phyloP scores from a whole-genome alignment of 1,140 invertebrate species.

The Diuraphis noxia region DNA sequence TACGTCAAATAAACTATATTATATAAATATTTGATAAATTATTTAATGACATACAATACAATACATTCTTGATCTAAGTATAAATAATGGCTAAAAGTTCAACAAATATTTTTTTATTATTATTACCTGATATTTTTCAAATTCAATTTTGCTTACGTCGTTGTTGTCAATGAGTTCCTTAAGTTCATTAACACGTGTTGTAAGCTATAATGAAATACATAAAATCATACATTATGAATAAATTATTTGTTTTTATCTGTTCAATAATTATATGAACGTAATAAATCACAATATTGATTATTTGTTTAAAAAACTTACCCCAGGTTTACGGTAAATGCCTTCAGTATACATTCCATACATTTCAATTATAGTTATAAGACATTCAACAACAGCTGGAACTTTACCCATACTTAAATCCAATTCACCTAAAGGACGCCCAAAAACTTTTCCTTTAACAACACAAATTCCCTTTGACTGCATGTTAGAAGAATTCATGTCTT shows the following conservation, averaged over 20 bases:
- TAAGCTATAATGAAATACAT: slow-evolving; percentile 58
- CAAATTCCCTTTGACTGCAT: slow-evolving; percentile 58
- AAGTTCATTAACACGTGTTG: slow-evolving; percentile 75
- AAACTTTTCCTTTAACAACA: slow-evolving; percentile 68
- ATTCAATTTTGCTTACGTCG: slow-evolving; percentile 69
- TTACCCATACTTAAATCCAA: slow-evolving; percentile 76
- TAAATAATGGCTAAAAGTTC: background rate
- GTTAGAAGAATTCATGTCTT: slow-evolving; percentile 56
- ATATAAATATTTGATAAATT: background rate
- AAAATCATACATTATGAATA: background rate
- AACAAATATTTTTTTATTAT: background rate
- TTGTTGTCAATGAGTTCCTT: slow-evolving; percentile 75
- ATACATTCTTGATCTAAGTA: background rate
- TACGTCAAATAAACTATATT: background rate
- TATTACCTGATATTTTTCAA: slow-evolving; percentile 68
- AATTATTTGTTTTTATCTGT: background rate
- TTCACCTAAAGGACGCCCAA: slow-evolving; percentile 75
- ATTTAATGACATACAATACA: background rate
- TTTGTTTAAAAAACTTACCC: slow-evolving; percentile 66
- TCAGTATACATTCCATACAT: slow-evolving; percentile 89
- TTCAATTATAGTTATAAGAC: slow-evolving; percentile 87
- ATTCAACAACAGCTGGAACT: slow-evolving; percentile 83
- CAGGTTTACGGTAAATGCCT: slow-evolving; percentile 91
- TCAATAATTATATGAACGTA: background rate
- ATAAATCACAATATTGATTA: background rate